phyloP scores from a whole-genome alignment of 2,888 invertebrate genomes.

The Trachelus troglodyta region DNA sequence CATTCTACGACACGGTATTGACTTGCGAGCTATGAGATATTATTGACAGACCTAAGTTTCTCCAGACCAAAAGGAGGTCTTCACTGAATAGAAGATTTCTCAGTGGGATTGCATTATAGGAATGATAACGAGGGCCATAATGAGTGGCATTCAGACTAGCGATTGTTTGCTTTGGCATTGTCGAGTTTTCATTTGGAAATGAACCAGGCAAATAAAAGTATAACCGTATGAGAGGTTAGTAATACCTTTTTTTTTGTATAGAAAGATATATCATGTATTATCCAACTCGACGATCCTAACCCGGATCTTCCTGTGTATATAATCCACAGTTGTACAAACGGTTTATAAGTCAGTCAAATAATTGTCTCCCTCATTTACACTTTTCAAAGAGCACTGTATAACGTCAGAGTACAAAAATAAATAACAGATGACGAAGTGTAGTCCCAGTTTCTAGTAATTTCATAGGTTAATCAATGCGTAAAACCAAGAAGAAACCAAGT shows the following conservation, averaged over 20 bases:
- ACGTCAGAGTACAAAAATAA: not conserved
- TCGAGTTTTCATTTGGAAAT: conserved; percentile 1
- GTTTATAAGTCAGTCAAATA: not conserved
- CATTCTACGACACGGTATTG: too few relatives aligned
- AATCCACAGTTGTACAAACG: not conserved
- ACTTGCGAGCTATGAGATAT: not conserved
- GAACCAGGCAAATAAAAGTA: conserved; percentile 3
- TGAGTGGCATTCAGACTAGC: not conserved
- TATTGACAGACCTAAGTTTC: not conserved
- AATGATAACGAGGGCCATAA: not conserved
- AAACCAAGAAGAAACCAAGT: not conserved
- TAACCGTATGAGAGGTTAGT: not conserved
- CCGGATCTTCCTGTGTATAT: not conserved
- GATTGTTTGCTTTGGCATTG: not conserved
- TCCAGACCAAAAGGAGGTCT: not conserved
- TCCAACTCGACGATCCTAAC: not conserved
- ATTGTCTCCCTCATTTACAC: not conserved
- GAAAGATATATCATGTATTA: not conserved
- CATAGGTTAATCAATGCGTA: not conserved
- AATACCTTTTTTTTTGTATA: not conserved
- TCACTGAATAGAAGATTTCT: not conserved
- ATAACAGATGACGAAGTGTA: not conserved
- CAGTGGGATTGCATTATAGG: not conserved
- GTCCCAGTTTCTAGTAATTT: not conserved
- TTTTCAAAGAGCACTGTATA: not conserved